Base-by-base conservation (phyloP, 2,888 invertebrate species). In the Chesias legatella region DNA sequence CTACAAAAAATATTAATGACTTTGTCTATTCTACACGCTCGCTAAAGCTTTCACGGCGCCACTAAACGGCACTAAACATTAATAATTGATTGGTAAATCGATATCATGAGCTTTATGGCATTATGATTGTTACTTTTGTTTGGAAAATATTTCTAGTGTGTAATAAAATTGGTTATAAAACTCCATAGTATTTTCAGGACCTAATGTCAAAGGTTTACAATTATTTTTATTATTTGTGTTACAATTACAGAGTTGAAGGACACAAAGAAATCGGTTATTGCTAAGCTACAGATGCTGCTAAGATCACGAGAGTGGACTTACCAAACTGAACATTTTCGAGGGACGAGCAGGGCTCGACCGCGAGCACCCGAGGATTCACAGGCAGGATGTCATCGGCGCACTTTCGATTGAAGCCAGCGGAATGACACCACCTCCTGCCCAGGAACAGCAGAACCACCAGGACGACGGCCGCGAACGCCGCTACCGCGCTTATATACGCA, bases 371-470 rank as follows among this genome's bases (percentile, higher is more conserved):
- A 30, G 82, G 70, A 79, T 74, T 90, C 71, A 80, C 82, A n/a
- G 75, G 59, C 43, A 81, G 75, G 47, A 79, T 83, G 61, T 66
- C 90, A 82, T 80, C 81, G 56, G 78, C 77, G 62, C 75, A 73
- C 62, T 79, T 84, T 55, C 80, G 73, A 37, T 58, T 64, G 62
- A 82, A 72, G 58, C 88, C 67, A 47, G 86, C 61, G 10, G 79
- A 54, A 72, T 80, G 65, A 75, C 85, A 74, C 88, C 89, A 88
- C 79, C 94, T 93, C 67, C 96, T 93, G 72, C 95, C 95, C 56
- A 97, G 91, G 86, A 97, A 97, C 56, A 97, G 90, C 64, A 96
- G 93, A 65, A 97, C 91, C 53, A 97, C 92, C 63, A 97, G 89
- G 58, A 97, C 90, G 46, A 97, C 89, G 10, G 93, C 92, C 38